Evolutionary conservation across 2,888 invertebrate species (phyloP).

Genomic region (Prenolepis imparis): DNA sequence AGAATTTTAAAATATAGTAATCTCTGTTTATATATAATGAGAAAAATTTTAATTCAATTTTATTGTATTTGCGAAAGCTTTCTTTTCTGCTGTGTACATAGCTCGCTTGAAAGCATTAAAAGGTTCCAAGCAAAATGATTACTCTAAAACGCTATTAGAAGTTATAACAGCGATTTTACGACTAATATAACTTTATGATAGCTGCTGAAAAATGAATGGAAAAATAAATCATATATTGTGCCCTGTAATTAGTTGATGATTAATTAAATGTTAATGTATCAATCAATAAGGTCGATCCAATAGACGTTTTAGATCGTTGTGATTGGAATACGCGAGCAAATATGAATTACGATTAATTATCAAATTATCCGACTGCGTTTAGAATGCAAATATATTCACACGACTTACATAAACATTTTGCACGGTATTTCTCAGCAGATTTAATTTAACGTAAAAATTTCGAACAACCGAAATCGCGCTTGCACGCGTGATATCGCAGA

Average conservation of each 20-base stretch:
- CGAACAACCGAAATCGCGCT: not conserved
- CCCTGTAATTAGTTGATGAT: conserved; percentile 9
- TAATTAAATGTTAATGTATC: conserved; percentile 9
- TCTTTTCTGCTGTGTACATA: not conserved
- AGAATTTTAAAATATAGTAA: conserved; percentile 17
- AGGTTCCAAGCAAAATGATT: not conserved
- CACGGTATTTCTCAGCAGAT: conserved; percentile 1
- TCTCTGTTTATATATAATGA: not conserved
- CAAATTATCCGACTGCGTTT: not conserved
- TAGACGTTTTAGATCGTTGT: not conserved
- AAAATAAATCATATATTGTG: conserved; percentile 4
- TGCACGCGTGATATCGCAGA: not conserved
- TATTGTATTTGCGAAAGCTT: not conserved
- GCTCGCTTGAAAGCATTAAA: not conserved
- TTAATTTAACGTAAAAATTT: conserved; percentile 22
- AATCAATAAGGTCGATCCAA: conserved; percentile 28
- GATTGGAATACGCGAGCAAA: not conserved
- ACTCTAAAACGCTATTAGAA: not conserved
- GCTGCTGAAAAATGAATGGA: not conserved
- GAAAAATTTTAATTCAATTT: conserved; percentile 7
- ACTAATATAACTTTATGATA: conserved; percentile 17
- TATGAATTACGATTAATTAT: not conserved
- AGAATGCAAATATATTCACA: not conserved
- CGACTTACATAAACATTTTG: conserved; percentile 6
- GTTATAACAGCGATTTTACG: not conserved